Evolutionary conservation across 2,797 vertebrate species (phyloP), one percentile per base, ranked within the genome.

Genomic region (Thalassophryne amazonica): DNA sequence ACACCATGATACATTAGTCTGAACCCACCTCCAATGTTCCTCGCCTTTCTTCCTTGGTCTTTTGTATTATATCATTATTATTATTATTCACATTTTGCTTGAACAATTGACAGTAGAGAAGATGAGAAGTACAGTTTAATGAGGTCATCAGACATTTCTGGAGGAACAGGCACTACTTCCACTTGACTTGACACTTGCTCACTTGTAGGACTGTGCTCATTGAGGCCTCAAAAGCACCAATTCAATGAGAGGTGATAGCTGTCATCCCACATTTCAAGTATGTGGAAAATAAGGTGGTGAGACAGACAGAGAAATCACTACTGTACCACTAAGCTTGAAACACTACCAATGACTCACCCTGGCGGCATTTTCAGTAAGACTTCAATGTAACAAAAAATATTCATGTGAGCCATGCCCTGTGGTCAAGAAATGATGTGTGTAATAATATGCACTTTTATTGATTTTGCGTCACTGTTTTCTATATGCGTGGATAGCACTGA

Each of bases 221-320:
- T 60, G 42, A 43, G 50, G 72, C 76, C 53, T 86, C 76, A 75
- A 49, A 63, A 24, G 51, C 55, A 64, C 29, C 32, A 63, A 66
- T 42, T 51, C 52, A 73, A 81, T 60, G 45, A 38, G 64, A 86
- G 80, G 83, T 64, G 84, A 91, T 72, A 76, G 60, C 78, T 80
- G 68, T 87, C 73, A 20, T 30, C 60, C 48, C 40, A 54, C 49
- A 77, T 85, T 68, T 85, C 17, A 27, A 59, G 46, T 28, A 29
- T 19, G 20, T 32, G 5, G 11, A 16, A 6, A 38, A 18, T 9
- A 24, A 19, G 13, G 22, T 34, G 31, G 48, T 31, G 36, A 69
- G 38, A 55, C 24, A 6, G 24, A 20, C 32, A 29, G 41, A 21
- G 13, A 38, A 37, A 20, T 38, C 22, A 48, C 62, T 49, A 68